Evolutionary conservation across 2,113 vertebrate genomes (phyloP).

Genomic region (Piliocolobus tephrosceles): DNA sequence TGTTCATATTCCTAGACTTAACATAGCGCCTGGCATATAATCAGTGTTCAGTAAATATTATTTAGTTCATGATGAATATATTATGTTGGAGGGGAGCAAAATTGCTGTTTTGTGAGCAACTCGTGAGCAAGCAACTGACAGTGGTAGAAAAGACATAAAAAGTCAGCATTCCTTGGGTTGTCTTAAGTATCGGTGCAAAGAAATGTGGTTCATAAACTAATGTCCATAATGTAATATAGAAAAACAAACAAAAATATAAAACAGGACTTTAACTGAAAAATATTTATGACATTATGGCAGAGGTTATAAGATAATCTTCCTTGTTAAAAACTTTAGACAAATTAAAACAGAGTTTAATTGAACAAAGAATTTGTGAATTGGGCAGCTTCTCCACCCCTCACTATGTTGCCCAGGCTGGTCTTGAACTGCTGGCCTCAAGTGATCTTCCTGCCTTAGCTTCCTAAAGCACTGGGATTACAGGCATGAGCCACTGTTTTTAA

Average conservation of each 20-base stretch:
- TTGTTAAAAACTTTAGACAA: not conserved
- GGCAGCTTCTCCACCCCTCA: no score
- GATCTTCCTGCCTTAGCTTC: not conserved
- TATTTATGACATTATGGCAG: not conserved
- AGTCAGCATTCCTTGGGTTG: not conserved
- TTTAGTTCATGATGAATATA: not conserved
- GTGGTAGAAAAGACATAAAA: not conserved
- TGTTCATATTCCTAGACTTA: not conserved
- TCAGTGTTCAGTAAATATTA: conserved; percentile 8
- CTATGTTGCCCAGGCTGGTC: not conserved
- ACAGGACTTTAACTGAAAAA: not conserved
- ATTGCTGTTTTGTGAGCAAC: not conserved
- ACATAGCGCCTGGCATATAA: not conserved
- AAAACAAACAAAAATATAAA: not conserved
- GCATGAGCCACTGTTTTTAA: not conserved
- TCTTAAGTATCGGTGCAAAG: not conserved
- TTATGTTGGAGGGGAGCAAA: not conserved
- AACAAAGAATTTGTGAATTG: not conserved
- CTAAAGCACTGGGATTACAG: not conserved
- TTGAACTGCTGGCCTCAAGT: not conserved
- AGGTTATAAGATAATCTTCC: not conserved
- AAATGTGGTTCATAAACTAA: not conserved
- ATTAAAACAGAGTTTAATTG: not conserved
- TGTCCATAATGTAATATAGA: not conserved
- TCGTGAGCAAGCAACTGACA: not conserved